Evolutionary conservation across 2,113 vertebrate genomes (phyloP).

Genomic region (Psilopogon haemacephalus): DNA sequence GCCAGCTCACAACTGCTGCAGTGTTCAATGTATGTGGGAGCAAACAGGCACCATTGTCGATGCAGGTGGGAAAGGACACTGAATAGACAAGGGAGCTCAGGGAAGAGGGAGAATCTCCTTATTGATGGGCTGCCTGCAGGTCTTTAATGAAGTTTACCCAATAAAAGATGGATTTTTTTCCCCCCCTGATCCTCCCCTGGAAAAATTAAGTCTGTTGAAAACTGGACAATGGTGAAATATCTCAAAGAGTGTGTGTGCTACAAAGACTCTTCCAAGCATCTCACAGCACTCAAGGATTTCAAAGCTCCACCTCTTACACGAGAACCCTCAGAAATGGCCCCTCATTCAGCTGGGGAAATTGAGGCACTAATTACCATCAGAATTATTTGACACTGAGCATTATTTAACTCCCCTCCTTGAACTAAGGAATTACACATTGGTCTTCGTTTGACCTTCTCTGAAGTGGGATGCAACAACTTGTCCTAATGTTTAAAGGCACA

Average conservation of each 20-base stretch:
- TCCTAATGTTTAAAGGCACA: not conserved
- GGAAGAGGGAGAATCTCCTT: constrained; percentile 63
- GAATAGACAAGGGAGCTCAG: constrained; percentile 77
- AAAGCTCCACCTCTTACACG: not conserved
- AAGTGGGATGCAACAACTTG: not conserved
- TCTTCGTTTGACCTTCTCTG: not conserved
- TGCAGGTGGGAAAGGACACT: constrained; percentile 80
- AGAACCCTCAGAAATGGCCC: not conserved
- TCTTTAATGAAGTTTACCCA: constrained; percentile 53
- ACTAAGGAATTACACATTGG: not conserved
- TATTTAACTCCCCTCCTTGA: not conserved
- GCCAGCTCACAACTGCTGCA: constrained; percentile 75
- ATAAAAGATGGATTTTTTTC: constrained; percentile 43
- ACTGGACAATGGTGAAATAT: constrained; percentile 20
- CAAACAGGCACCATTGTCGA: constrained; percentile 76
- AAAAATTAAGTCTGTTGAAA: constrained; percentile 18
- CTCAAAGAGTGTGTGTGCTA: not conserved
- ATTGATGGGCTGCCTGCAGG: constrained; percentile 21
- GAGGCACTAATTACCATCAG: not conserved
- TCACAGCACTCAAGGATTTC: not conserved
- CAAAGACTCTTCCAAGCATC: not conserved
- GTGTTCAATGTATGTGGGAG: constrained; percentile 75
- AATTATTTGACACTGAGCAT: no score
- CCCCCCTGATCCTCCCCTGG: not conserved
- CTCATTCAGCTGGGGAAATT: not conserved